A percentile compares a stretch with the other conserved stretches of the same genome.
phyloP scores from a whole-genome alignment of 2,797 vertebrate species.

The Artibeus jamaicensis region DNA sequence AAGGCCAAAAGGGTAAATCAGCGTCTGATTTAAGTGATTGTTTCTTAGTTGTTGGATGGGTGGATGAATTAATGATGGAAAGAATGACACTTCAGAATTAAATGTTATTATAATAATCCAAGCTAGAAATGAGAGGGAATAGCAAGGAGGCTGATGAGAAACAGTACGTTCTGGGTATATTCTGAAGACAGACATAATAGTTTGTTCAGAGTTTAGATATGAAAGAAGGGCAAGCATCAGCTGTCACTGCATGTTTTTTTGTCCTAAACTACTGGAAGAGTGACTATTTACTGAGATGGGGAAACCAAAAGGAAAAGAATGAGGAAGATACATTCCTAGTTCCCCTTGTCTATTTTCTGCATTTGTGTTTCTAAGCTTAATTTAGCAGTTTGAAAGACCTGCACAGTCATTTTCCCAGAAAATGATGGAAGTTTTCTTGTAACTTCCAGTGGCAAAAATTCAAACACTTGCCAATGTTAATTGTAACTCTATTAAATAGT shows the following conservation, averaged over 20 bases:
- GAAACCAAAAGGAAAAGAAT: not conserved
- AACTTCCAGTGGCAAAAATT: not conserved
- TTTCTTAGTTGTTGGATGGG: not conserved
- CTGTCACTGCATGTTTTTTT: not conserved
- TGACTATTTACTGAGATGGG: not conserved
- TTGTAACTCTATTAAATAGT: not conserved
- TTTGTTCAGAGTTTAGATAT: not conserved
- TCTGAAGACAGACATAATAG: not conserved
- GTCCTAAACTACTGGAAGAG: not conserved
- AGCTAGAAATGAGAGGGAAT: not conserved
- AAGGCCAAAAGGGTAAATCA: not conserved
- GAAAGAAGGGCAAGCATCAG: not conserved
- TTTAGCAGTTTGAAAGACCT: constrained; percentile 21
- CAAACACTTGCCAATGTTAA: not conserved
- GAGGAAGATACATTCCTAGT: not conserved
- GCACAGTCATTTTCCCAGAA: not conserved
- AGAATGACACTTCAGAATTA: constrained; percentile 12
- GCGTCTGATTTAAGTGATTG: not conserved
- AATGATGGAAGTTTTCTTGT: not conserved
- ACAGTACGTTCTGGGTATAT: not conserved
- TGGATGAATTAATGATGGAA: constrained; percentile 5
- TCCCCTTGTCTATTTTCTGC: not conserved
- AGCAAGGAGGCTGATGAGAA: not conserved
- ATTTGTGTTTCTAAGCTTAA: not conserved
- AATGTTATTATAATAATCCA: not conserved